phyloP scores from a whole-genome alignment of 2,888 invertebrate genomes.

The Euzophera pinguis region DNA sequence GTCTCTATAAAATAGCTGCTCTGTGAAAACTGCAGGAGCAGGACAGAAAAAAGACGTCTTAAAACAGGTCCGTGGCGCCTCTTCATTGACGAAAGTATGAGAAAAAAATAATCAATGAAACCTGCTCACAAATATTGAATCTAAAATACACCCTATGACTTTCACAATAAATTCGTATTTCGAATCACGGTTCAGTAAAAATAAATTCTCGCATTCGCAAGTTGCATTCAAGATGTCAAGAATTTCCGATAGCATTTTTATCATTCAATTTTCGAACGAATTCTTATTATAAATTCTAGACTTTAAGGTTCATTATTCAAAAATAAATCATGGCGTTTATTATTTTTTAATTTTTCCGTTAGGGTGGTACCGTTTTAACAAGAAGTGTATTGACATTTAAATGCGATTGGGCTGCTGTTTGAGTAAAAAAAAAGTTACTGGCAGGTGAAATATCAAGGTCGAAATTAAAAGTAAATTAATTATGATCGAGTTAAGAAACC shows the following conservation, averaged over 20 bases:
- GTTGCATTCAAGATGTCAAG: constrained; percentile 37
- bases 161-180: accelerated
- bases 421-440: constrained; percentile 1
- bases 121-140: neutral
- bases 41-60: constrained; percentile 11
- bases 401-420: constrained; percentile 11
- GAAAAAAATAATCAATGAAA: constrained; percentile 38
- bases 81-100: constrained; percentile 48
- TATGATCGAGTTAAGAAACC: neutral
- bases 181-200: neutral
- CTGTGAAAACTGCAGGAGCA: neutral
- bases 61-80: constrained; percentile 54
- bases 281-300: constrained; percentile 21
- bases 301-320: constrained; percentile 1
- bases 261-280: constrained; percentile 36
- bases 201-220: neutral
- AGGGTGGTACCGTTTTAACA: constrained; percentile 42
- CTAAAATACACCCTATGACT: constrained; percentile 13
- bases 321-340: constrained; percentile 22
- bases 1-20: neutral
- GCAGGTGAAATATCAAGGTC: constrained; percentile 2
- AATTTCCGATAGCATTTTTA: constrained; percentile 34
- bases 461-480: neutral
- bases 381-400: constrained; percentile 14
- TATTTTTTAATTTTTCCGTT: constrained; percentile 21